A percentile compares a stretch with the other conserved stretches of the same genome.
phyloP scores from a whole-genome alignment of 37 sponge, comb jelly and placozoan genomes.

The Eunapius fragilis region DNA sequence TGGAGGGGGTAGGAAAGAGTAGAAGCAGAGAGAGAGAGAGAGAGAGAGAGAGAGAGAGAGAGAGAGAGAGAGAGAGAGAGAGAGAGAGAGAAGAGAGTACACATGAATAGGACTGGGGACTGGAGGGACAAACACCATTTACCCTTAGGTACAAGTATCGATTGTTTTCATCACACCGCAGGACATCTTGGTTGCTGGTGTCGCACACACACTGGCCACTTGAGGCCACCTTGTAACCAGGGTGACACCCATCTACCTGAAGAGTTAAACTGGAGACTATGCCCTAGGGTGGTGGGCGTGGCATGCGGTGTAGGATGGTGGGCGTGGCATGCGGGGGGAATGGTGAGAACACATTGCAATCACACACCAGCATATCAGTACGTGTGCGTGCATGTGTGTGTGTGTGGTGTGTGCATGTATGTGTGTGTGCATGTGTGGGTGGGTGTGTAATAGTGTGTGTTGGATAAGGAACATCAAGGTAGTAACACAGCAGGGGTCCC shows the following conservation, averaged over 20 bases:
- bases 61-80: slow-evolving; percentile 2
- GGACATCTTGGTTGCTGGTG: slow-evolving; percentile 14
- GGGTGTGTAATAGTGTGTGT: too few relatives aligned
- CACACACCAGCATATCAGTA: too few relatives aligned
- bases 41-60: too few relatives aligned
- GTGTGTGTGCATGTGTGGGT: too few relatives aligned
- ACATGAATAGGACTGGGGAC: background rate
- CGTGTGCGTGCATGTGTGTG: too few relatives aligned
- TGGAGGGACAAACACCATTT: background rate
- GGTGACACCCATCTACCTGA: slow-evolving; percentile 40
- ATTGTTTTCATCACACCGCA: slow-evolving; percentile 47
- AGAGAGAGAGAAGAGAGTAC: background rate
- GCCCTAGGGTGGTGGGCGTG: background rate
- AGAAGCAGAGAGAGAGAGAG: too few relatives aligned
- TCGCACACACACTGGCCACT: slow-evolving; percentile 35
- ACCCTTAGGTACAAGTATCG: slow-evolving; percentile 66
- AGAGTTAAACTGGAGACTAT: background rate
- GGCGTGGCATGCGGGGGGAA: too few relatives aligned
- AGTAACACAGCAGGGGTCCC: too few relatives aligned
- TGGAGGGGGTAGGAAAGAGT: too few relatives aligned
- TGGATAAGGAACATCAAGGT: too few relatives aligned
- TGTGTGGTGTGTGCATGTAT: too few relatives aligned
- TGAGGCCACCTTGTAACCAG: slow-evolving; percentile 57
- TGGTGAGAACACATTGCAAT: too few relatives aligned
- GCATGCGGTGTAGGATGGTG: background rate